Percentiles rank a stretch among this genome's conserved stretches.
These are phyloP conservation scores for Steinernema scapterisci DNA, from an alignment of 2,888 invertebrate genomes.

Conservation along the genomic window DNA sequence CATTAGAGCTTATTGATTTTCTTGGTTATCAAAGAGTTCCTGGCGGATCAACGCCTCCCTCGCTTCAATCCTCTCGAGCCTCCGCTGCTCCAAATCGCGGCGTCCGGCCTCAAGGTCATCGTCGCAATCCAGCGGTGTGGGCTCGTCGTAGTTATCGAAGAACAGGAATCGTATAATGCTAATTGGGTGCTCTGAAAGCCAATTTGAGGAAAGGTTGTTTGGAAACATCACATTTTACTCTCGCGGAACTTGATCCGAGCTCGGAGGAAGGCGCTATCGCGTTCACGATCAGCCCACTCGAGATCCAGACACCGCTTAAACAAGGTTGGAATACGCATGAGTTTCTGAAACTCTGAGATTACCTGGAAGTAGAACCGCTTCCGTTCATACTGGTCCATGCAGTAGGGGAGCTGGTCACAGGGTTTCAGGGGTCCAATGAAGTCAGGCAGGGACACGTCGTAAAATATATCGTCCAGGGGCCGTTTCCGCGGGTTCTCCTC, in stretches of 20 bases:
- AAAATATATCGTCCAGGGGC: slow-evolving; percentile 1
- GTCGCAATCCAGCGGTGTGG: no score
- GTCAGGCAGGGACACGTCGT: background rate
- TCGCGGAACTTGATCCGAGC: background rate
- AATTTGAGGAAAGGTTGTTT: background rate
- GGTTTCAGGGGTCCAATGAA: background rate
- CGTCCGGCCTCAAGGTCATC: no score
- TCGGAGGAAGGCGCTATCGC: background rate
- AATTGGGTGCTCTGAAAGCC: background rate
- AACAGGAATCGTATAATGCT: no score
- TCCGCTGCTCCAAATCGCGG: no score
- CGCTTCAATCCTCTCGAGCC: no score
- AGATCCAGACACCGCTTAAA: background rate
- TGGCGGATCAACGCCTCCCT: no score
- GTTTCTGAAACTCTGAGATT: background rate
- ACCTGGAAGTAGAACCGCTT: background rate
- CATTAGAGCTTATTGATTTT: no score
- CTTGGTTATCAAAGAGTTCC: no score
- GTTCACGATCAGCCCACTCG: background rate
- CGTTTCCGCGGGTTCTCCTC: background rate
- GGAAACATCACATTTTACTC: background rate
- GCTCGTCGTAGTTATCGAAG: no score
- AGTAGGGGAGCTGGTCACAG: background rate
- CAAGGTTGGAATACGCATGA: background rate
- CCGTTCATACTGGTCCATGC: background rate